Percentiles rank a stretch among this genome's conserved stretches.
Evolutionary conservation across 2,888 invertebrate species (phyloP).

Genomic region (Agonopterix arenella): DNA sequence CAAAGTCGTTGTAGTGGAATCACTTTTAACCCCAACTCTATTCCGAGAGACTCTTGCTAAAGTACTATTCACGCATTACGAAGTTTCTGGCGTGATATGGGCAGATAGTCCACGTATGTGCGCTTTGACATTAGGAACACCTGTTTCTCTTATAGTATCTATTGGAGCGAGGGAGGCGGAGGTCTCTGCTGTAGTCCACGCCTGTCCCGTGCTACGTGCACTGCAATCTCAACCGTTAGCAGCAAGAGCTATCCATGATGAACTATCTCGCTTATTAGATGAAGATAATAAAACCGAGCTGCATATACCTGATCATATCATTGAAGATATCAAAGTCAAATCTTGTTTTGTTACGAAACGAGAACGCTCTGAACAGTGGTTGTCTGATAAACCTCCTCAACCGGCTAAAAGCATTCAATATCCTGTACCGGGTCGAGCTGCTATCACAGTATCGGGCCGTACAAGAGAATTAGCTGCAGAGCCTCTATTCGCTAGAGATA

Average conservation of each 20-base stretch:
- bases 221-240: constrained; percentile 90
- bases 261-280: constrained; percentile 68
- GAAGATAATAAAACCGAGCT: constrained; percentile 59
- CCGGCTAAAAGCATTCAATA: constrained; percentile 80
- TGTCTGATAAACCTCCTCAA: constrained; percentile 53
- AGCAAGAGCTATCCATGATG: constrained; percentile 82
- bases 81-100: constrained; percentile 82
- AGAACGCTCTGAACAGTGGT: constrained; percentile 79
- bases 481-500: constrained; percentile 88
- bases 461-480: constrained; percentile 90
- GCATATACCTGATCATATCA: constrained; percentile 67
- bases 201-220: constrained; percentile 89
- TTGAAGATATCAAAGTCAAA: constrained; percentile 86
- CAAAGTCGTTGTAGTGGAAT: constrained; percentile 94
- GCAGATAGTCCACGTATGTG: constrained; percentile 91
- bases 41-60: constrained; percentile 93
- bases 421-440: constrained; percentile 44
- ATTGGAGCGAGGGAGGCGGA: constrained; percentile 91
- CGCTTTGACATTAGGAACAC: constrained; percentile 87
- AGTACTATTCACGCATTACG: constrained; percentile 94
- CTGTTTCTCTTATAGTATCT: constrained; percentile 88
- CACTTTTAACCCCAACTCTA: constrained; percentile 88
- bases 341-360: constrained; percentile 92
- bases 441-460: constrained; percentile 79
- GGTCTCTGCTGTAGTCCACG: constrained; percentile 86